Percentiles rank a stretch among this genome's conserved stretches.
Evolutionary conservation across 2,888 invertebrate species (phyloP).

Genomic region (Bellardia pandia): DNA sequence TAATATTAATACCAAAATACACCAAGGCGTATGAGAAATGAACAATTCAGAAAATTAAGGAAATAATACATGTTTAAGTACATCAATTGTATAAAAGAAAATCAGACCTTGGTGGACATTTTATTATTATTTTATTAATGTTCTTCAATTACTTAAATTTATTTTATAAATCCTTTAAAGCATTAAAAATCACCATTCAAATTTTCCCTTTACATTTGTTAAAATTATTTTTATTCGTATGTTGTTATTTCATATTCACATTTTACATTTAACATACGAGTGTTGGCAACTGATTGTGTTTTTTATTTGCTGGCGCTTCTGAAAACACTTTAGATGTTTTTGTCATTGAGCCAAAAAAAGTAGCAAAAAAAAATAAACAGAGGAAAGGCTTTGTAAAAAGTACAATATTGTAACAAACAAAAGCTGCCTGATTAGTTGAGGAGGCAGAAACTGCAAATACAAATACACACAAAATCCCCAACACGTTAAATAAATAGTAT

Average conservation of each 20-base stretch:
- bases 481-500: constrained; percentile 3
- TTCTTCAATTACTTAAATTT: neutral
- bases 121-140: no score
- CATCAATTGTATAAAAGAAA: no score
- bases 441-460: neutral
- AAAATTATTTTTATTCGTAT: neutral
- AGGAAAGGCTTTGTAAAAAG: constrained; percentile 31
- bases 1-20: constrained; percentile 2
- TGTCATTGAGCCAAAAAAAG: constrained; percentile 70
- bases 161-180: neutral
- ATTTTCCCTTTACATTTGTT: constrained; percentile 12
- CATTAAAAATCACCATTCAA: neutral
- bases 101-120: no score
- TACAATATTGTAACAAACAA: constrained; percentile 47
- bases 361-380: neutral
- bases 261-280: no score
- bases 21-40: neutral
- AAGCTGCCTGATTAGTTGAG: constrained; percentile 44
- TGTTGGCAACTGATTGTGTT: constrained; percentile 45
- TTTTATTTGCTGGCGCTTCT: constrained; percentile 45
- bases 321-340: constrained; percentile 70
- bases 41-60: neutral
- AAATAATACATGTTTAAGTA: no score
- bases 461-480: constrained; percentile 33
- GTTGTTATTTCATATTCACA: no score